These are phyloP conservation scores for Pyrrhia umbra DNA, from an alignment of 2,888 invertebrate species.

Conservation along the genomic window DNA sequence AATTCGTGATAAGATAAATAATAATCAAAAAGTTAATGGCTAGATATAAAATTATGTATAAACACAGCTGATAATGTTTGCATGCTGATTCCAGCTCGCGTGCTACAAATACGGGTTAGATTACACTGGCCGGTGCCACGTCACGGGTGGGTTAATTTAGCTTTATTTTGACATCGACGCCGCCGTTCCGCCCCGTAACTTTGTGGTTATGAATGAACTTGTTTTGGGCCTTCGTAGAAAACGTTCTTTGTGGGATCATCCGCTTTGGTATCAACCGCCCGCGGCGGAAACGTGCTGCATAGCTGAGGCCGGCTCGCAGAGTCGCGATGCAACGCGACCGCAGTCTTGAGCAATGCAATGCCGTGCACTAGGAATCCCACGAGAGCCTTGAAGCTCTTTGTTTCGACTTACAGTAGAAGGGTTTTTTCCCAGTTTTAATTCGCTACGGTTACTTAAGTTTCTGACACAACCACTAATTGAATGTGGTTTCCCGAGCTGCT, in stretches of 20 bases:
- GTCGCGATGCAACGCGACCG: constrained; percentile 73
- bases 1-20: constrained; percentile 55
- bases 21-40: constrained; percentile 37
- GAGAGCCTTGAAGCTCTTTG: constrained; percentile 81
- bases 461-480: constrained; percentile 73
- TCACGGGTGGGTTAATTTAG: constrained; percentile 71
- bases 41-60: constrained; percentile 45
- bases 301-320: constrained; percentile 57
- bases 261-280: constrained; percentile 57
- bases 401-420: constrained; percentile 73
- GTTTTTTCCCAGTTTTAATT: constrained; percentile 72
- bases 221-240: constrained; percentile 80
- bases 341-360: constrained; percentile 81
- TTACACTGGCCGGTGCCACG: constrained; percentile 44
- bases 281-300: constrained; percentile 77
- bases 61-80: constrained; percentile 56
- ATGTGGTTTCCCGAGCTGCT: constrained; percentile 70
- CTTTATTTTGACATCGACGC: constrained; percentile 73
- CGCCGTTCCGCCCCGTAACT: constrained; percentile 75
- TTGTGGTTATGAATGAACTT: constrained; percentile 80
- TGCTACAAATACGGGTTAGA: constrained; percentile 13
- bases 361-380: constrained; percentile 72
- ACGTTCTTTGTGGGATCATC: constrained; percentile 74
- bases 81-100: constrained; percentile 41
- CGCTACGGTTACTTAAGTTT: constrained; percentile 64